These are phyloP conservation scores for Parasteatoda tepidariorum DNA, from an alignment of 1,140 invertebrate species.

Conservation along the genomic window DNA sequence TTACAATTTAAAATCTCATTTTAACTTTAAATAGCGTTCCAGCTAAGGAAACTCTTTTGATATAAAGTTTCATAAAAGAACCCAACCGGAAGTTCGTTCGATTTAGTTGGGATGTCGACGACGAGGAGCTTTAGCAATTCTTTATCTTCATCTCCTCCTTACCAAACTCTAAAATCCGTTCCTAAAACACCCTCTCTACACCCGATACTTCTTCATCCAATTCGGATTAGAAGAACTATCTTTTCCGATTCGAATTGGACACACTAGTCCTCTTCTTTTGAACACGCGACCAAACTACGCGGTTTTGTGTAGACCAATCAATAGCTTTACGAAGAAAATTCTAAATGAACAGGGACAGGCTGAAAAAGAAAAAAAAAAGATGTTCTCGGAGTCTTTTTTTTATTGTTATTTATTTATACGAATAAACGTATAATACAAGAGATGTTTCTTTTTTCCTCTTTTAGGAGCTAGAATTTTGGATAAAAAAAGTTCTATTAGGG, in stretches of 20 bases:
- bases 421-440: background rate
- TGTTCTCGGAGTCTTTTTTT: slow-evolving; percentile 14
- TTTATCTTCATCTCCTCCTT: background rate
- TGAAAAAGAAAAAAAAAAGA: slow-evolving; percentile 12
- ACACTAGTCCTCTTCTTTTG: slow-evolving; percentile 29
- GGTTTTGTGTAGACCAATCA: slow-evolving; percentile 51
- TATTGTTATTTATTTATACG: slow-evolving; percentile 54
- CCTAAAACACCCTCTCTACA: background rate
- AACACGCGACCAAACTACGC: slow-evolving; percentile 35
- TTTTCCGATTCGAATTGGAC: slow-evolving; percentile 34
- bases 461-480: background rate
- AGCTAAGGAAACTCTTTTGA: slow-evolving; percentile 55
- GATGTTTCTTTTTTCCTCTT: background rate
- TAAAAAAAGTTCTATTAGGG: background rate
- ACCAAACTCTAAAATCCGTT: background rate
- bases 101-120: background rate
- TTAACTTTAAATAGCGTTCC: slow-evolving; percentile 25
- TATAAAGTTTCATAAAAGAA: no score
- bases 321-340: slow-evolving; percentile 23
- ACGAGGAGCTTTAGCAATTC: slow-evolving; percentile 9
- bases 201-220: slow-evolving; percentile 27
- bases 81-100: no score
- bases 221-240: slow-evolving; percentile 50
- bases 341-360: slow-evolving; percentile 2
- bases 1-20: no score